Base-by-base conservation (phyloP, 2,797 vertebrate genomes). In the Ispidina picta region DNA sequence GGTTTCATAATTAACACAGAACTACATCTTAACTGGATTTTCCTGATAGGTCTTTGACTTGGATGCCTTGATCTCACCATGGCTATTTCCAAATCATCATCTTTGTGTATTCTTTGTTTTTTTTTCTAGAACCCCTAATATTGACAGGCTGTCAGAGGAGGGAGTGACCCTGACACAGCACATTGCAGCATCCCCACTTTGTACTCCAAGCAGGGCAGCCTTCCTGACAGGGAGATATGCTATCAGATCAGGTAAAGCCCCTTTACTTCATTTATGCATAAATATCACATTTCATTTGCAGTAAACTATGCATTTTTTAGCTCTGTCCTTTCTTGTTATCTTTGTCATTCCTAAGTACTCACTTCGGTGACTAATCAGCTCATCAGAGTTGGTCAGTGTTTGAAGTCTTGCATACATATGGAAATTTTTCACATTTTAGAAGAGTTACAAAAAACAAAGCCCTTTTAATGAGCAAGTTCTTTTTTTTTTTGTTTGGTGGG, bases 221-320 rank as follows among this genome's bases (percentile, higher is more conserved):
- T 97, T 98, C 48, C 43, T 98, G 91, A 98, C 98, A 2, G 98
- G 98, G 18, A 93, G 98, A 41, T 98, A 98, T 74, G 91, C 98
- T 28, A 33, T 98, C 83, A 96, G 98, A 95, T 97, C 97, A 96
- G 98, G 98, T 98, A 97, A 86, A 65, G 55, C 25, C 6, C 1
- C 5, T 25, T 52, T 81, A 31, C 15, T 59, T 39, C 12, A 6
- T 68, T 43, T 58, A 39, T 64, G 18, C 49, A 37, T 37, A 71
- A 29, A 44, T 55, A 25, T 15, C 0, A 2, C 65, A 22, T 41
- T 72, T 78, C 52, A 26, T 31, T 70, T 74, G 2, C 46, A 44
- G 9, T 52, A 26, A 89, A 59, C 9, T 35, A 18, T 69, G 15
- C 8, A 28, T 22, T 11, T 48, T 88, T 48, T 88, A 79, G 23